phyloP scores from a whole-genome alignment of 2,113 vertebrate genomes.

The Scatophagus argus region DNA sequence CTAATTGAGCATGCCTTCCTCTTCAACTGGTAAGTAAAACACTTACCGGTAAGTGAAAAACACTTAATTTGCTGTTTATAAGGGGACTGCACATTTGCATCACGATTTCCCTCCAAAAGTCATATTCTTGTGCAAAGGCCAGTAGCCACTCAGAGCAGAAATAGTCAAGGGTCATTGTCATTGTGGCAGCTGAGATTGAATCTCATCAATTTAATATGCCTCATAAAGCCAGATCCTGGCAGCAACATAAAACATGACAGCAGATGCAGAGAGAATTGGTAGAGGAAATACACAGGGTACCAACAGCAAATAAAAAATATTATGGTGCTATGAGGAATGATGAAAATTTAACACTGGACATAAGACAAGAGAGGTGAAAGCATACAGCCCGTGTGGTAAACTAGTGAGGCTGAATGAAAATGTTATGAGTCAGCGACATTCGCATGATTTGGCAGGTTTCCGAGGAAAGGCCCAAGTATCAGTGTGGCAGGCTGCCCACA shows the following conservation, averaged over 20 bases:
- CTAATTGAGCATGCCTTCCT: not conserved
- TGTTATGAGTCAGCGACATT: conserved; percentile 34
- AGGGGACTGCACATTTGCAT: not conserved
- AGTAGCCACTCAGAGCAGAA: conserved; percentile 15
- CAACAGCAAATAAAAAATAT: conserved; percentile 15
- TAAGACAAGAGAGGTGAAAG: conserved; percentile 3
- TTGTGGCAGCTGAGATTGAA: conserved; percentile 34
- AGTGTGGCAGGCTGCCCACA: conserved; percentile 40
- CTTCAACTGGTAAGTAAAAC: not conserved
- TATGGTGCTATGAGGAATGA: not conserved
- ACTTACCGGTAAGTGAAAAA: too few relatives aligned
- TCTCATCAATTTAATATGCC: conserved; percentile 30
- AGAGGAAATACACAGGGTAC: conserved; percentile 10
- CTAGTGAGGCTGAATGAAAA: conserved; percentile 29
- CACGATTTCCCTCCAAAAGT: not conserved
- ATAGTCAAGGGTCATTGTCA: conserved; percentile 44
- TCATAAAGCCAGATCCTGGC: conserved; percentile 33
- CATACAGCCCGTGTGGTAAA: not conserved
- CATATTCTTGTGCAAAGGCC: conserved; percentile 17
- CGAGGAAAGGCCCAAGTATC: conserved; percentile 50
- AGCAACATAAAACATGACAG: conserved; percentile 19
- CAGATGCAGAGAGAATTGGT: conserved; percentile 5
- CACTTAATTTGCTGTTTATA: not conserved
- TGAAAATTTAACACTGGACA: conserved; percentile 16
- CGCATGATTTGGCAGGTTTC: conserved; percentile 52